Evolutionary conservation across 1,140 invertebrate species (phyloP).

Genomic region (Anadara kagoshimensis): DNA sequence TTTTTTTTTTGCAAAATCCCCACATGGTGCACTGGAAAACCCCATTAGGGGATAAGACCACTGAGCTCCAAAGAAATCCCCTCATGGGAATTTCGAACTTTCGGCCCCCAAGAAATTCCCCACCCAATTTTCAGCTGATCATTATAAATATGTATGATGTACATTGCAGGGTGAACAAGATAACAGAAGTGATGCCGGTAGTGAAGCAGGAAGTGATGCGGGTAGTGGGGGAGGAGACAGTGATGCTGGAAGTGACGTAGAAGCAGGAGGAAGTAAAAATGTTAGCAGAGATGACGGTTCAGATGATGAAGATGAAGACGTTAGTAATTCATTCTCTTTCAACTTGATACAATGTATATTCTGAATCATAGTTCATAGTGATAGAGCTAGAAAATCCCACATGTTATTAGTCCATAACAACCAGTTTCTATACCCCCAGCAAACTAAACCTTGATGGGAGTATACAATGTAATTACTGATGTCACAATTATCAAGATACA

Average conservation of each 20-base stretch:
- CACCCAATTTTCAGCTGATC: too few species aligned
- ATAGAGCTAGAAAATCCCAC: not conserved
- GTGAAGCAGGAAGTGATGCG: conserved; percentile 36
- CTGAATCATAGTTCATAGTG: not conserved
- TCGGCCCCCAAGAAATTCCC: too few species aligned
- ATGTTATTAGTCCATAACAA: not conserved
- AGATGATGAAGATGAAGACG: conserved; percentile 10
- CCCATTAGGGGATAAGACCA: too few species aligned
- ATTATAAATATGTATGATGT: too few species aligned
- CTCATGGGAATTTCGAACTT: too few species aligned
- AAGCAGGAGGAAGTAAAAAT: not conserved
- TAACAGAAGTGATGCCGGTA: conserved; percentile 36
- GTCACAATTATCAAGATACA: too few species aligned
- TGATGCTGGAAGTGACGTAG: conserved; percentile 8
- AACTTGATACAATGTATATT: not conserved
- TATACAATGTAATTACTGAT: too few species aligned
- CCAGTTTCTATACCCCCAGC: not conserved
- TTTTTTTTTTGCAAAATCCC: too few species aligned
- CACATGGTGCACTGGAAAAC: too few species aligned
- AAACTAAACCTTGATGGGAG: too few species aligned
- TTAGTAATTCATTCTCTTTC: not conserved
- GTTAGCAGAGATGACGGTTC: conserved; percentile 9
- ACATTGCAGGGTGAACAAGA: conserved; percentile 13
- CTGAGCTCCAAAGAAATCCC: too few species aligned
- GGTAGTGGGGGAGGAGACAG: conserved; percentile 5